Conservation (phyloP, 2,888 invertebrate species). For the Colostygia pectinataria region DNA sequence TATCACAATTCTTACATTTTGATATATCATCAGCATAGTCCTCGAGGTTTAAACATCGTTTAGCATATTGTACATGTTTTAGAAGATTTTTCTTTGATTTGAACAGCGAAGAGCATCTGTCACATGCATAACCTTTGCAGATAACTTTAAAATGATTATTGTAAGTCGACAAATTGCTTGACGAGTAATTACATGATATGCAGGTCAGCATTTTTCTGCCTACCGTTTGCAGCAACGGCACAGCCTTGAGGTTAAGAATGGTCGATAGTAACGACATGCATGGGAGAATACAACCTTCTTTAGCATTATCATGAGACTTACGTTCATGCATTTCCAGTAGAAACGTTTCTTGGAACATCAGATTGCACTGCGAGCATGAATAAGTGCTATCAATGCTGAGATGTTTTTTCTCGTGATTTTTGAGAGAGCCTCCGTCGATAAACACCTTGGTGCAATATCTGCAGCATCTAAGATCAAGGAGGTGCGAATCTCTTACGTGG, state of each 20-base stretch:
- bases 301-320: slow-evolving; percentile 38
- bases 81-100: slow-evolving; percentile 35
- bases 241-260: slow-evolving; percentile 51
- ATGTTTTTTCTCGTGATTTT: slow-evolving; percentile 55
- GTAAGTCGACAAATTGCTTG: slow-evolving; percentile 35
- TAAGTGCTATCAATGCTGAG: slow-evolving; percentile 22
- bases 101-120: slow-evolving; percentile 50
- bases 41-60: slow-evolving; percentile 20
- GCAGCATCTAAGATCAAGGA: slow-evolving; percentile 48
- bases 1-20: slow-evolving; percentile 46
- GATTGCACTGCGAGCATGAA: slow-evolving; percentile 57
- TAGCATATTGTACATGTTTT: slow-evolving; percentile 37
- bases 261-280: slow-evolving; percentile 50
- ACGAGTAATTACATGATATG: slow-evolving; percentile 39
- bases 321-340: slow-evolving; percentile 46
- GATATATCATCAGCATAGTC: neutral
- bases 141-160: slow-evolving; percentile 48
- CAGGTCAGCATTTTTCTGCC: slow-evolving; percentile 37
- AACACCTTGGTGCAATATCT: slow-evolving; percentile 55
- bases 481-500: slow-evolving; percentile 57
- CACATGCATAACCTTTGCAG: slow-evolving; percentile 47
- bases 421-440: slow-evolving; percentile 26
- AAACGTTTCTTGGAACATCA: slow-evolving; percentile 33
- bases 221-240: slow-evolving; percentile 10
- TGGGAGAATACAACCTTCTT: slow-evolving; percentile 50